Evolutionary conservation across 2,113 vertebrate species (phyloP), one percentile per base, ranked within the genome.

Genomic region (Trichechus manatus): DNA sequence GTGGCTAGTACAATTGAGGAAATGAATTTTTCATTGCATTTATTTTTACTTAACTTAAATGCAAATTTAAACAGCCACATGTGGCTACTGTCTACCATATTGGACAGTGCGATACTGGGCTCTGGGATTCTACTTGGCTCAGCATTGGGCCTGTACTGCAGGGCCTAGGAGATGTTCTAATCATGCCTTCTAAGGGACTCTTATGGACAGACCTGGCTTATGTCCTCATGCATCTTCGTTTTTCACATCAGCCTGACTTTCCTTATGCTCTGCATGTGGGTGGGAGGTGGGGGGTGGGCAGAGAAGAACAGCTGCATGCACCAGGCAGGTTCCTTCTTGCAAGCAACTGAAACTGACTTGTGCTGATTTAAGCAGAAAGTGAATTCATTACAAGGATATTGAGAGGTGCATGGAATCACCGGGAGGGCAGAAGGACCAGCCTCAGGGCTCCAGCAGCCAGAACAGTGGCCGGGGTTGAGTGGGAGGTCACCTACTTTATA

Each of bases 281-380:
- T 61, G 72, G 36, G 20, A 20, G 72, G 27, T 56, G 66, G 42
- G 23, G 0, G 6, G 15, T 53, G 91, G 39, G 44, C 85, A 64
- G 63, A 77, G 23, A 22, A 74, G n/a, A 68, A 81, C 15, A 61
- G 50, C 70, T 44, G 14, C 15, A 31, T 36, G 13, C 68, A 85
- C 59, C 66, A 82, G 39, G 59, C 36, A 93, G 70, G 1, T 59
- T 93, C 31, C 64, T 84, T 75, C 33, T 66, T 82, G 77, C 36
- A 78, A 83, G 56, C 4, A 33, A 33, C 19, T 25, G 22, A 33
- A 89, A 70, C 53, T 27, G 90, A 44, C 70, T 50, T 33, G 11
- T 84, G 77, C 85, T 85, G 87, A 66, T 84, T 53, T 78, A 78
- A 88, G 64, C 64, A 96, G 87, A 92, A 95, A 91, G 77, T 61